Evolutionary conservation across 2,797 vertebrate species (phyloP), one percentile per base, ranked within the genome.

Genomic region (Pachyuromys duprasi): DNA sequence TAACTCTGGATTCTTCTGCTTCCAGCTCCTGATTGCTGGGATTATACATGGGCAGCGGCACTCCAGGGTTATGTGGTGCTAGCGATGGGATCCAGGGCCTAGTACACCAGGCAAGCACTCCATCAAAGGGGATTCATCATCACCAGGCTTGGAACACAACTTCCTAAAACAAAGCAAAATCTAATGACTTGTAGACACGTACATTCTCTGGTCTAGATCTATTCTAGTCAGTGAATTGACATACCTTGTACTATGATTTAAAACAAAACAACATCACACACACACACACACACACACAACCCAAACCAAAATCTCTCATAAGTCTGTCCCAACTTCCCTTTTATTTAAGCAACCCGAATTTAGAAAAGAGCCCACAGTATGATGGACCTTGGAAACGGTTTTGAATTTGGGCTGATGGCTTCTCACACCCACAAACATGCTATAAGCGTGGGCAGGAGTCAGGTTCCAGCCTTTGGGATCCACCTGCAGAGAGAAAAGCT

Each of bases 111-210:
- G 57, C 39, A 49, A 89, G 1, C 4, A 3, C 39, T 65, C 57
- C 6, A 3, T 72, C 39, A n/a, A 45, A 75, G 18, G 55, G 63
- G 39, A 28, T 15, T 62, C 28, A 75, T 63, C 28, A 75, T n/a
- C 39, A 33, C 28, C 2, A 62, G 55, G 28, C 53, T 4, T n/a
- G 39, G 26, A 45, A 53, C 26, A 24, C 60, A 95, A 28, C 14
- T 92, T 93, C 86, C 24, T 94, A 45, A 83, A 87, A 93, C 14
- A 75, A 94, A 75, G 28, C 33, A 65, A 78, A 74, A 82, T 39
- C 86, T 81, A 65, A 12, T 22, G 28, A 62, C 75, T 62, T 67
- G 13, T 2, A 82, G 60, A 89, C 83, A 45, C 14, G 11, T 24
- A 13, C 49, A 24, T 60, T 80, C 60, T 49, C 81, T 67, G 11